Conservation (phyloP, 2,888 invertebrate genomes). For the Rhingia rostrata region DNA sequence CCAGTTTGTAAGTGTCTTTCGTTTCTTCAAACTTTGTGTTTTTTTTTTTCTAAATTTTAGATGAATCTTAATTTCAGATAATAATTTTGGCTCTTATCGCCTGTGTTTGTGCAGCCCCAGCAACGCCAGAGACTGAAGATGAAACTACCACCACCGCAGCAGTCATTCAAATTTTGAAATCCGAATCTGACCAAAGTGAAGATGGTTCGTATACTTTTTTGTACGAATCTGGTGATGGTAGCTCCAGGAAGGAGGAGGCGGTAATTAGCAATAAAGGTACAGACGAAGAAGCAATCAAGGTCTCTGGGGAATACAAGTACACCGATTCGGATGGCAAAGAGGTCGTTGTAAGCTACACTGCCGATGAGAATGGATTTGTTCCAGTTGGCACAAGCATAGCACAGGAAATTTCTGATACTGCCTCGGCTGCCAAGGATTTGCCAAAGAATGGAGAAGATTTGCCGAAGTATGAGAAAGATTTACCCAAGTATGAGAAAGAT, state of each 20-base stretch:
- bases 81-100: background rate
- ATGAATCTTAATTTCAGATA: background rate
- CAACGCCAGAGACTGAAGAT: background rate
- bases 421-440: constrained; percentile 79
- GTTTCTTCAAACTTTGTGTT: background rate
- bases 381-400: constrained; percentile 79
- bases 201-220: constrained; percentile 79
- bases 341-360: constrained; percentile 81
- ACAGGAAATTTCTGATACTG: constrained; percentile 79
- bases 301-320: constrained; percentile 81
- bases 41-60: too few species aligned
- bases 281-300: constrained; percentile 77
- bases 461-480: too few species aligned
- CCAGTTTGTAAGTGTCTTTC: background rate
- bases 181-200: constrained; percentile 76
- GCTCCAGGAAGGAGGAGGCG: constrained; percentile 78
- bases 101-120: background rate
- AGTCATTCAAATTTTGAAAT: constrained; percentile 77
- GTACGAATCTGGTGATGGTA: constrained; percentile 79
- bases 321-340: constrained; percentile 78
- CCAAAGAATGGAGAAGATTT: constrained; percentile 70
- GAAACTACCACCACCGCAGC: constrained; percentile 44
- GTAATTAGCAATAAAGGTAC: constrained; percentile 77
- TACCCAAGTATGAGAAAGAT: too few species aligned
- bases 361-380: constrained; percentile 81